Evolutionary conservation across 2,888 invertebrate species (phyloP).

Genomic region (Orthonevra nobilis): DNA sequence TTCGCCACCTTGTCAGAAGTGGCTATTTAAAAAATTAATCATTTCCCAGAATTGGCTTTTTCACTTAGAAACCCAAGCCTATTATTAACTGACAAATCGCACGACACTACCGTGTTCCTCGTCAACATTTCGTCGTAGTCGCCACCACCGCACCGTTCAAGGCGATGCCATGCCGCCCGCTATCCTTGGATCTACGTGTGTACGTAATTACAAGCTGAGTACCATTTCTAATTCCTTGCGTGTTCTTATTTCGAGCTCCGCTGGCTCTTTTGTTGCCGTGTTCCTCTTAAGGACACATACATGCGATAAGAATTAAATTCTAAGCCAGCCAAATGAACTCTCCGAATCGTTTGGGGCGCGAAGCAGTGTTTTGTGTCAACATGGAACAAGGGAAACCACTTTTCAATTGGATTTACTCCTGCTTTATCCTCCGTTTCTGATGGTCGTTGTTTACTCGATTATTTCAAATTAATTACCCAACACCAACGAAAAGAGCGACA

Average conservation of each 20-base stretch:
- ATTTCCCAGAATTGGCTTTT: constrained; percentile 31
- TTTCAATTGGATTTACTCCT: constrained; percentile 39
- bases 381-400: constrained; percentile 50
- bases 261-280: constrained; percentile 9
- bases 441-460: constrained; percentile 45
- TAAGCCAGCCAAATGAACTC: constrained; percentile 34
- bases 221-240: constrained; percentile 54
- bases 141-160: neutral
- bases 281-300: constrained; percentile 49
- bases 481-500: constrained; percentile 48
- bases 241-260: constrained; percentile 39
- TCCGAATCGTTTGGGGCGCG: constrained; percentile 18
- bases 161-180: neutral
- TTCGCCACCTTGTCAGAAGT: too few relatives aligned
- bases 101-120: constrained; percentile 19
- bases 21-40: constrained; percentile 33
- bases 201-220: constrained; percentile 34
- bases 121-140: neutral
- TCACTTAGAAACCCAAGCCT: constrained; percentile 2
- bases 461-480: constrained; percentile 68
- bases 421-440: neutral
- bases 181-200: neutral
- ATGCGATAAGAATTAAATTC: constrained; percentile 46
- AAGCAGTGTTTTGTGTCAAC: constrained; percentile 43
- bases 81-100: constrained; percentile 19